Evolutionary conservation across 2,113 vertebrate genomes (phyloP).

Genomic region (Rhabdomys dilectus): DNA sequence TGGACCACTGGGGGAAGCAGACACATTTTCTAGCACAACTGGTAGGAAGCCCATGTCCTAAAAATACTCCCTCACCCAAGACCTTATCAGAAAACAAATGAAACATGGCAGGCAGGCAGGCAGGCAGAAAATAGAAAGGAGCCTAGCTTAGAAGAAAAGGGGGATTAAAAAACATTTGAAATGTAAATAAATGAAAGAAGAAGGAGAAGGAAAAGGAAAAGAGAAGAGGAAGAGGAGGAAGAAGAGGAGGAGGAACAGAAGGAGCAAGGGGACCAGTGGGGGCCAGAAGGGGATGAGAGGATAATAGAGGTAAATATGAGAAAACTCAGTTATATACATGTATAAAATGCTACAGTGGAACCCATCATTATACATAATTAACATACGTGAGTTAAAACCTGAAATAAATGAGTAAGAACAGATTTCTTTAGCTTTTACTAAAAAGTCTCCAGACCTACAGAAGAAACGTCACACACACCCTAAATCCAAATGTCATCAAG

Average conservation of each 20-base stretch:
- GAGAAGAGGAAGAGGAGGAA: too few relatives aligned
- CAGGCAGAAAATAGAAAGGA: neutral
- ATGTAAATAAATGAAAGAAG: too few relatives aligned
- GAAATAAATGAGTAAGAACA: conserved; percentile 8
- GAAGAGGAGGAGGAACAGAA: too few relatives aligned
- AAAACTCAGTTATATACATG: neutral
- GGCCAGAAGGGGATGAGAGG: neutral
- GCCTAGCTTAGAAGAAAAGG: neutral
- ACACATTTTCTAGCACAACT: neutral
- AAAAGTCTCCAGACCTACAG: neutral
- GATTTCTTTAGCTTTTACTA: conserved; percentile 9
- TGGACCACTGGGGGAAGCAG: neutral
- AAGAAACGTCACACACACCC: neutral
- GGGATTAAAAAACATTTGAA: neutral
- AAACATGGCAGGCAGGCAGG: neutral
- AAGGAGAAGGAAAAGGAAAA: too few relatives aligned
- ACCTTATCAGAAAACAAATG: neutral
- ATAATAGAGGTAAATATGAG: neutral
- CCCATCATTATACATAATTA: neutral
- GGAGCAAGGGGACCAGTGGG: neutral
- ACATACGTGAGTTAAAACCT: neutral
- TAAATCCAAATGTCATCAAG: neutral
- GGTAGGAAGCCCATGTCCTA: neutral
- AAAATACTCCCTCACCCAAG: neutral
- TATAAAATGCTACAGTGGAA: neutral